These are phyloP conservation scores for Tiphia femorata DNA, from an alignment of 2,888 invertebrate species.

Conservation along the genomic window DNA sequence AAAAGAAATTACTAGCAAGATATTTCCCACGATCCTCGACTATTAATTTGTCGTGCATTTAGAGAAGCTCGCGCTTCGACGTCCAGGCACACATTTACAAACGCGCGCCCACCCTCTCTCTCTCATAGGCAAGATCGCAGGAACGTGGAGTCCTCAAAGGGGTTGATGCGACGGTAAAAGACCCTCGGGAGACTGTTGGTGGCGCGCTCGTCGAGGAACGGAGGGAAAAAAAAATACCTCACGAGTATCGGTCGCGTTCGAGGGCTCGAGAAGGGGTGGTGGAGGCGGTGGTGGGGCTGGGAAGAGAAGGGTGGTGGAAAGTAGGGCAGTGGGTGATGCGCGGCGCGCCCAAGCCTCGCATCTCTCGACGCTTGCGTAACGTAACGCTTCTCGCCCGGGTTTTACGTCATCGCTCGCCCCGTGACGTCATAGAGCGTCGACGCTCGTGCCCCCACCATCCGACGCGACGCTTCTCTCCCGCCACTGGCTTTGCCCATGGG, in stretches of 20 bases:
- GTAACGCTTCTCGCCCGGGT: conserved; percentile 58
- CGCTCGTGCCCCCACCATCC: conserved; percentile 12
- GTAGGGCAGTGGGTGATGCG: conserved; percentile 65
- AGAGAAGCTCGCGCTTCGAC: no score
- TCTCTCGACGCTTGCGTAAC: conserved; percentile 59
- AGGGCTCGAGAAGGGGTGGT: conserved; percentile 5
- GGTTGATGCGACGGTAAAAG: no score
- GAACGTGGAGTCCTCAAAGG: no score
- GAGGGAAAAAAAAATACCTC: conserved; percentile 9
- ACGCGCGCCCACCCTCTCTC: no score
- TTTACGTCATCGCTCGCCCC: conserved; percentile 60
- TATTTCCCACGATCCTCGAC: no score
- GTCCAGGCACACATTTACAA: no score
- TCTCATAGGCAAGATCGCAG: no score
- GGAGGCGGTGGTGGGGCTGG: conserved; percentile 2
- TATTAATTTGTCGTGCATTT: no score
- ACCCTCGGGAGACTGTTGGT: no score
- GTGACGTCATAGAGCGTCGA: conserved; percentile 57
- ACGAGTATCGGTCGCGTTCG: no score
- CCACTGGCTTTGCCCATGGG: no score
- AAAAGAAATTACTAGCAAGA: no score
- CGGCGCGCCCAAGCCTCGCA: conserved; percentile 47
- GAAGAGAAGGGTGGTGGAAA: conserved; percentile 16
- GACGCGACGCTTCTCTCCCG: neutral
- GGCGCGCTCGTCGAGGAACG: conserved; percentile 1